Percentiles rank a stretch among this genome's conserved stretches.
These are phyloP conservation scores for Canis aureus DNA, from an alignment of 2,113 vertebrate genomes.

Conservation along the genomic window DNA sequence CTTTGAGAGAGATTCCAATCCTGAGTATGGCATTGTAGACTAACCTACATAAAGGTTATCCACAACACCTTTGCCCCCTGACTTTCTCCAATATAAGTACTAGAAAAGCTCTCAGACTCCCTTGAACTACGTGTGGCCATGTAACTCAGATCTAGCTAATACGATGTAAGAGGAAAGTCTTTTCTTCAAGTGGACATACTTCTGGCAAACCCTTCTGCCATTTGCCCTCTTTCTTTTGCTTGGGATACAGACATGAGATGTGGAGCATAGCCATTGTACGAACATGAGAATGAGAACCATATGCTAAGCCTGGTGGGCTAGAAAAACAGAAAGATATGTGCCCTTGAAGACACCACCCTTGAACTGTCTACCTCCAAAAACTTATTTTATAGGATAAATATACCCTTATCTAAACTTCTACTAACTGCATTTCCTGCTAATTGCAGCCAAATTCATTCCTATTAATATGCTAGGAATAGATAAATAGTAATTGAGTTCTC, in stretches of 20 bases:
- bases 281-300: constrained; percentile 43
- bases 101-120: constrained; percentile 6
- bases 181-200: constrained; percentile 9
- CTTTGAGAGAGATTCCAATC: background rate
- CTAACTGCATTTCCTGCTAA: constrained; percentile 20
- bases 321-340: constrained; percentile 4
- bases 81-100: constrained; percentile 5
- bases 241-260: constrained; percentile 24
- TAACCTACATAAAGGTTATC: constrained; percentile 27
- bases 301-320: background rate
- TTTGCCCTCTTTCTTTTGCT: constrained; percentile 45
- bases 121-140: constrained; percentile 24
- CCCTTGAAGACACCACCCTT: constrained; percentile 25
- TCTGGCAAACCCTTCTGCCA: constrained; percentile 40
- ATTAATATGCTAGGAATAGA: background rate
- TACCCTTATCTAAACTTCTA: constrained; percentile 41
- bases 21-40: background rate
- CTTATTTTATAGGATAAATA: background rate
- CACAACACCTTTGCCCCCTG: background rate
- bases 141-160: constrained; percentile 25
- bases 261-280: background rate
- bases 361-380: background rate
- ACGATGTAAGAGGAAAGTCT: background rate
- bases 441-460: constrained; percentile 5
- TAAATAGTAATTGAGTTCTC: constrained; percentile 21